Evolutionary conservation across 2,113 vertebrate species (phyloP), one percentile per base, ranked within the genome.

Genomic region (Dolichallabes microphthalmus): DNA sequence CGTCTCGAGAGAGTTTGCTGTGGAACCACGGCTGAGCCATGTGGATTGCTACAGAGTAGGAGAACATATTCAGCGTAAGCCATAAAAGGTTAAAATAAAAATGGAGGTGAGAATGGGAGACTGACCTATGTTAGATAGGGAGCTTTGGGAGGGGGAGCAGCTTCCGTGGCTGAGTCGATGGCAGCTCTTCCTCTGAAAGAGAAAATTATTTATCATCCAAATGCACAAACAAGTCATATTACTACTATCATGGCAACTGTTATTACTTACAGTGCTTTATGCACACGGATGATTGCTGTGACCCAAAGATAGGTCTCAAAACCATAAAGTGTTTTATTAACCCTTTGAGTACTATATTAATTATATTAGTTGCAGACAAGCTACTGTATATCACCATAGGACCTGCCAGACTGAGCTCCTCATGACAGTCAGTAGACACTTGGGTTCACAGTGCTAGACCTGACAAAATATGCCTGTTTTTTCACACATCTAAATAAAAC

Each of bases 21-120:
- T 99, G 97, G 93, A 99, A 99, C 98, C 98, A 99, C 0, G 96
- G 94, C 91, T 99, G 98, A 86, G 96, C 94, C 89, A 94, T 92
- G 89, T 99, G 98, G 87, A 99, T 94, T 60, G 94, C 98, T 99
- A 85, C 1, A 61, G 73, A 82, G 19, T 35, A 82, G 19, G 27
- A 71, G 19, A 73, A 73, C 69, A 84, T 58, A 11, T 84, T 81
- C 25, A 82, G 58, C 20, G 0, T 66, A 50, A 22, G n/a, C n/a
- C 22, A 57, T 61, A 53, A 76, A 39, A 81, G 61, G 69, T 30
- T 78, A 66, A 86, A 58, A 57, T 87, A 25, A 85, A 9, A 69
- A 27, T 13, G 3, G 39, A 25, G 52, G 4, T 74, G n/a, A 35
- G 53, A 76, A 20, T 20, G 10, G 9, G 4, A 82, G 4, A 64